Evolutionary conservation across 2,888 invertebrate species (phyloP).

Genomic region (Cheiracanthium punctorium): DNA sequence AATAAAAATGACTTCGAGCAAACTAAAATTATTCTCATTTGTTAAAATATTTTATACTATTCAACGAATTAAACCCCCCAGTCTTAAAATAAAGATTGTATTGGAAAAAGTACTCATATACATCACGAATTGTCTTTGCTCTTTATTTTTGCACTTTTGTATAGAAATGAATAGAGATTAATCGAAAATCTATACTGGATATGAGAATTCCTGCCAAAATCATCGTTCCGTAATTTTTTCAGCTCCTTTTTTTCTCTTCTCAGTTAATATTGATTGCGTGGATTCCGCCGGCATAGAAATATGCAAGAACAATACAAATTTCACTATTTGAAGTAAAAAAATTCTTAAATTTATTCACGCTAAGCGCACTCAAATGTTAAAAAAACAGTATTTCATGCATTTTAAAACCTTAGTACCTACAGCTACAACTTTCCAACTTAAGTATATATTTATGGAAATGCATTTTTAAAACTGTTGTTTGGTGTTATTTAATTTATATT

Average conservation of each 20-base stretch:
- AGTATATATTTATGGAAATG: too few relatives aligned
- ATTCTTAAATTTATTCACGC: too few relatives aligned
- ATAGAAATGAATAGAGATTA: conserved; percentile 57
- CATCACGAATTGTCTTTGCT: background rate
- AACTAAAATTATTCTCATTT: too few relatives aligned
- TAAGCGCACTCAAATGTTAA: too few relatives aligned
- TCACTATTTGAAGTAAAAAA: too few relatives aligned
- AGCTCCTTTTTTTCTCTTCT: background rate
- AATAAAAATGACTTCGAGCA: too few relatives aligned
- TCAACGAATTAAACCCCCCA: background rate
- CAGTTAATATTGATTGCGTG: background rate
- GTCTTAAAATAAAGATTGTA: background rate
- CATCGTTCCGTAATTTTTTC: conserved; percentile 4
- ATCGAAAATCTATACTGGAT: conserved; percentile 60
- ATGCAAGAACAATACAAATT: background rate
- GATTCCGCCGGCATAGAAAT: background rate
- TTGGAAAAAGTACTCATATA: background rate
- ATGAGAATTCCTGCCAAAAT: conserved; percentile 54
- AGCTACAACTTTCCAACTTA: too few relatives aligned
- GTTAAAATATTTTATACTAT: too few relatives aligned
- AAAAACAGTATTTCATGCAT: too few relatives aligned
- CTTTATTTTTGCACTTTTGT: conserved; percentile 9
- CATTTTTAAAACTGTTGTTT: too few relatives aligned
- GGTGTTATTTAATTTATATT: too few relatives aligned
- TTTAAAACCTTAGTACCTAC: too few relatives aligned